These are phyloP conservation scores for Psilanteris sp. DNA, from an alignment of 1,140 invertebrate genomes.

Conservation along the genomic window DNA sequence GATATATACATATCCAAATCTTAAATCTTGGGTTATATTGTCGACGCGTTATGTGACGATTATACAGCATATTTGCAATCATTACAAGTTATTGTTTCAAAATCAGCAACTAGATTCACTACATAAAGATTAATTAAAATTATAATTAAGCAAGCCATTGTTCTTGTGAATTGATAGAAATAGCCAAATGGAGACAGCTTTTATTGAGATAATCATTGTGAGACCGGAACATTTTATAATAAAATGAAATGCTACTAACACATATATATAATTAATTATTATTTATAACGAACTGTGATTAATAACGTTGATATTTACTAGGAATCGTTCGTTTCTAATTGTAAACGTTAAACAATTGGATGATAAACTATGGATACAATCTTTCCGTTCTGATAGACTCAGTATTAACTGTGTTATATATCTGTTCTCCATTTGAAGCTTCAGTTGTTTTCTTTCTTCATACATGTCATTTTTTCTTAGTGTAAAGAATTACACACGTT, in stretches of 20 bases:
- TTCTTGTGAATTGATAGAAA: too few relatives aligned
- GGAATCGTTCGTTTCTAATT: too few relatives aligned
- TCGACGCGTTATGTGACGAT: conserved; percentile 28
- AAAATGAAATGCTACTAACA: too few relatives aligned
- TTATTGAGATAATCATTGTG: too few relatives aligned
- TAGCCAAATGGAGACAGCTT: too few relatives aligned
- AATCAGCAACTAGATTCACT: too few relatives aligned
- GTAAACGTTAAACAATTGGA: conserved; percentile 49
- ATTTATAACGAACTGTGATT: too few relatives aligned
- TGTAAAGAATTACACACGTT: conserved; percentile 27
- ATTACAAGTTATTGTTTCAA: conserved; percentile 4
- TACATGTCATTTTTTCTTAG: conserved; percentile 11
- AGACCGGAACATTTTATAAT: too few relatives aligned
- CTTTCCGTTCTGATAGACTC: conserved; percentile 69
- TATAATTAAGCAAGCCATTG: too few relatives aligned
- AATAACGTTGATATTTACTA: too few relatives aligned
- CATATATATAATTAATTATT: too few relatives aligned
- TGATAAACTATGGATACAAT: conserved; percentile 63
- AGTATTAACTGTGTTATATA: conserved; percentile 61
- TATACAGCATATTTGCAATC: conserved; percentile 20
- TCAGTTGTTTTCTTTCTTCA: conserved; percentile 41
- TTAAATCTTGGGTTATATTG: conserved; percentile 19
- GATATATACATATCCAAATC: conserved; percentile 44
- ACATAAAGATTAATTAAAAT: too few relatives aligned
- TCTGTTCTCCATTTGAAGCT: conserved; percentile 52